Conservation (phyloP, 2,888 invertebrate genomes). For the Notodonta ziczac region DNA sequence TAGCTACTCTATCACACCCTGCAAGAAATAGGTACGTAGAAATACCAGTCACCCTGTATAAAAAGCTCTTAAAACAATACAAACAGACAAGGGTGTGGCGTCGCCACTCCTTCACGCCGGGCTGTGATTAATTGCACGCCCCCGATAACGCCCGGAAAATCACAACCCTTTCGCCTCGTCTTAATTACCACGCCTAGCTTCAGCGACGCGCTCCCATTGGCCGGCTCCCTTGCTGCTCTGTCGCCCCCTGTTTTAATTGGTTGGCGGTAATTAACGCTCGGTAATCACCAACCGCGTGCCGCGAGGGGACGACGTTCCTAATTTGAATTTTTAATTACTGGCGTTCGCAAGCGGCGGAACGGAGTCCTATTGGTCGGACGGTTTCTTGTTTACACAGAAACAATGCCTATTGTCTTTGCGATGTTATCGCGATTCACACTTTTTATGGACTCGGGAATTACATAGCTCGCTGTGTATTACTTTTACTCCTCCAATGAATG, state of each 20-base stretch:
- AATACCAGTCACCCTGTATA: too few species aligned
- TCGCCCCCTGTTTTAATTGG: slow-evolving; percentile 79
- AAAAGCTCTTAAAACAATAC: slow-evolving; percentile 39
- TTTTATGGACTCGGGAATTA: slow-evolving; percentile 4
- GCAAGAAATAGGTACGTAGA: too few species aligned
- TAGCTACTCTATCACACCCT: too few species aligned
- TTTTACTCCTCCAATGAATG: not conserved
- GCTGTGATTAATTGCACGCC: slow-evolving; percentile 75
- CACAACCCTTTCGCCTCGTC: slow-evolving; percentile 78
- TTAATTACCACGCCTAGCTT: slow-evolving; percentile 83
- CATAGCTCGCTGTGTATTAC: not conserved
- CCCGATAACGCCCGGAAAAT: slow-evolving; percentile 74
- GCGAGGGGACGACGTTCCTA: slow-evolving; percentile 72
- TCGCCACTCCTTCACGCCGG: slow-evolving; percentile 55
- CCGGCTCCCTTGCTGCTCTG: slow-evolving; percentile 53
- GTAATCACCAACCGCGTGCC: slow-evolving; percentile 77
- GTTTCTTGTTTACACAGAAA: slow-evolving; percentile 62
- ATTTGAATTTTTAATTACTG: slow-evolving; percentile 83
- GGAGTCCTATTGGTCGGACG: slow-evolving; percentile 66
- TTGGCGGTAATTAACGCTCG: slow-evolving; percentile 77
- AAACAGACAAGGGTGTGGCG: slow-evolving; percentile 53
- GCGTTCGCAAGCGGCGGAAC: slow-evolving; percentile 38
- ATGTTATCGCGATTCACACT: slow-evolving; percentile 40
- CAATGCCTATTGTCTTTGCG: slow-evolving; percentile 69
- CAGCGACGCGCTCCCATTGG: slow-evolving; percentile 73